Evolutionary conservation across 1,140 invertebrate species (phyloP), one percentile per base, ranked within the genome.

Genomic region (Sycobia sp.): DNA sequence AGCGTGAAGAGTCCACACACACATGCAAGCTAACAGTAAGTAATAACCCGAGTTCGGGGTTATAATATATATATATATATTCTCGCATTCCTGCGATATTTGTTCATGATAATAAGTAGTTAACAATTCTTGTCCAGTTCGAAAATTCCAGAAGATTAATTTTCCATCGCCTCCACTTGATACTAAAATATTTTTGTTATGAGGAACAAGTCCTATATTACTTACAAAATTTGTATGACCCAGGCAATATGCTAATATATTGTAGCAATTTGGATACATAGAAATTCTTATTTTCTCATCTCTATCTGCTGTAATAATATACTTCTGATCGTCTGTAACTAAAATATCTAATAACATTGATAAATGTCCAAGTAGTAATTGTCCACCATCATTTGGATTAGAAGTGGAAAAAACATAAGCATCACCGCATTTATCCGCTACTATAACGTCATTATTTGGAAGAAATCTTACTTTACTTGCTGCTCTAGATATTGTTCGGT

Each of bases 271-370:
- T 4, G 95, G 94, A 83, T 88, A 96, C 74, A 86, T 84, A 2
- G 93, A 94, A 2, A 97, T 87, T 53, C 91, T 84, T 43, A 97
- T 94, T 83, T 98, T 98, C 76, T 97, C 95, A 84, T 97, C 95
- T 70, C 95, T 84, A 74, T 98, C 95, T 66, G 89, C 88, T 3
- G 93, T 94, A 9, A 96, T 86, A 8, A 97, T 82, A 73, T 86
- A 90, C 63, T 87, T 87, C 60, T 85, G 85, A 79, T 92, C 85
- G 51, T 79, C 68, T 0, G 89, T 88, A 63, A 95, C 80, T 10
- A 89, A 71, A 62, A 95, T 79, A 80, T 96, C 93, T 22, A 95
- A 84, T 0, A 97, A 76, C 80, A 96, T 89, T 55, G 93, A 95
- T 18, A 96, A 82, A 78, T 96, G 94, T 0, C 94, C 94, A 1